Conservation (phyloP, 2,888 invertebrate genomes). For the Ferrisia virgata region DNA sequence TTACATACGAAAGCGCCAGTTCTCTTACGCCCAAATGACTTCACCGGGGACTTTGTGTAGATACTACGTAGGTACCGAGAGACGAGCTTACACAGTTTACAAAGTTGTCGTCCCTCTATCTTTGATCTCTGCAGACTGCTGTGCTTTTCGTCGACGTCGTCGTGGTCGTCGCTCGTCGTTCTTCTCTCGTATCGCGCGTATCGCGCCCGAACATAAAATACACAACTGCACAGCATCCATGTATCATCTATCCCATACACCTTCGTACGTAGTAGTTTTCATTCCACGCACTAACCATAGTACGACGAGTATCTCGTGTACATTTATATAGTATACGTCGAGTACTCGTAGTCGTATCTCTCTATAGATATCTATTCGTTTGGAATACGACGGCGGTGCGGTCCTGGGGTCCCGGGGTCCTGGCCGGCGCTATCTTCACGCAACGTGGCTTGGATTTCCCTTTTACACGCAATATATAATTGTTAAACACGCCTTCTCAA, state of each 20-base stretch:
- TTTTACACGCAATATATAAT: slow-evolving; percentile 39
- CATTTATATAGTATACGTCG: too few species aligned
- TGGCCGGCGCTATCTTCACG: slow-evolving; percentile 26
- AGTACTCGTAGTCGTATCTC: neutral
- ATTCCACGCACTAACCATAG: too few species aligned
- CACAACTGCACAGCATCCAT: too few species aligned
- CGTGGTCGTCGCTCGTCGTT: neutral
- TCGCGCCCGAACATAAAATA: too few species aligned
- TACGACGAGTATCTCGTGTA: too few species aligned
- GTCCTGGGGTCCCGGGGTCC: too few species aligned
- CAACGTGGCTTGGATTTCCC: slow-evolving; percentile 39
- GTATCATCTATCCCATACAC: too few species aligned
- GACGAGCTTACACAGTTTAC: slow-evolving; percentile 40
- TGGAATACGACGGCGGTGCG: too few species aligned
- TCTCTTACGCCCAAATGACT: slow-evolving; percentile 44
- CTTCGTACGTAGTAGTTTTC: too few species aligned
- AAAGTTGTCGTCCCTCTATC: neutral
- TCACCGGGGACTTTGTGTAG: slow-evolving; percentile 41
- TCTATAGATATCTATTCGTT: too few species aligned
- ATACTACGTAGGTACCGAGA: neutral
- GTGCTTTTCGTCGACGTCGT: neutral
- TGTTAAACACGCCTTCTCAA: slow-evolving; percentile 43
- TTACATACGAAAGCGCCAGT: slow-evolving; percentile 37
- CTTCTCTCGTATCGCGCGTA: neutral
- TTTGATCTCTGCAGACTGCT: slow-evolving; percentile 29